Base-by-base conservation (phyloP, 2,888 invertebrate genomes). In the Sarcophaga rosellei region DNA sequence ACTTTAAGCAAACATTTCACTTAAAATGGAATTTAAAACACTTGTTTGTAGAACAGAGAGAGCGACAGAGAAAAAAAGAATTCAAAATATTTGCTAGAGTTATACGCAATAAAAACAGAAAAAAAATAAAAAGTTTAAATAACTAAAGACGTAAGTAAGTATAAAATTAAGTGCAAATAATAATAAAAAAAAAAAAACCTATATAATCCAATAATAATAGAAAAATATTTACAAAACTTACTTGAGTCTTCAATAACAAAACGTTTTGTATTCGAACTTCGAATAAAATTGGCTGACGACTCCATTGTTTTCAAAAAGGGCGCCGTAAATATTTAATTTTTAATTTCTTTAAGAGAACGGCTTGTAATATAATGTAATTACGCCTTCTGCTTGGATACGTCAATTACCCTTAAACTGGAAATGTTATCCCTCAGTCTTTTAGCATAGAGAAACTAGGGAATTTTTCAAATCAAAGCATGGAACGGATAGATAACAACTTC, bases 201-300 rank as follows among this genome's bases (percentile, higher is more conserved):
- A 69, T 62, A 63, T 62, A n/a, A 4, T 61, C 63, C 47, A 17
- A 47, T 47, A 47, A 47, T 47, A 47, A 47, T 47, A 47, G 15
- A 59, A 59, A 59, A 59, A n/a, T 4, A n/a, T 25, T 45, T 61
- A 57, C 35, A 35, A 35, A 35, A 92, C 92, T 91, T 87, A 92
- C 92, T 91, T 83, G 92, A 91, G 88, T 92, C 91, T 88, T 92
- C 91, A 68, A 92, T 89, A 10, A 92, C 91, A 81, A 91, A 92
- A 57, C 92, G 91, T 73, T 91, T 92, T 72, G 90, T 89, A 81
- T 89, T 91, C 66, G 89, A 86, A 72, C 89, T 88, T 88, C 90
- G 90, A 21, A 87, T 44, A 78, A 88, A 89, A 69, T 72, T 21
- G 35, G 82, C 15, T 12, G 86, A 84, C 73, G 82, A 83, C 35